These are phyloP conservation scores for Sebastolobus alascanus DNA, from an alignment of 2,797 vertebrate genomes.

Conservation along the genomic window DNA sequence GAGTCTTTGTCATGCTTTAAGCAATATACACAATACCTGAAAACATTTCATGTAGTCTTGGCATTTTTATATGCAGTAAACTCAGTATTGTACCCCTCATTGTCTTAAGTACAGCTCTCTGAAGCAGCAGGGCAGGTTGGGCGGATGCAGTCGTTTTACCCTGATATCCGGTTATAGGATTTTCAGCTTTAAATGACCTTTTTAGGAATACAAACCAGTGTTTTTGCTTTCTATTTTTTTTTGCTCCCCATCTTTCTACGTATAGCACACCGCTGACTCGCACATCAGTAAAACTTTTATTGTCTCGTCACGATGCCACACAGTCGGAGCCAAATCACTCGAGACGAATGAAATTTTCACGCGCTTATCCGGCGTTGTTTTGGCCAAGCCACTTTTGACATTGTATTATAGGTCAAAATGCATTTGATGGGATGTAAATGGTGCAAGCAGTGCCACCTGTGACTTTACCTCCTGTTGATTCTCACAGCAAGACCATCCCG, in stretches of 20 bases:
- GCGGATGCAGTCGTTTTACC: slow-evolving; percentile 60
- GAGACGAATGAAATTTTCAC: not conserved
- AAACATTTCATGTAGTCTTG: slow-evolving; percentile 67
- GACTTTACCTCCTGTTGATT: slow-evolving; percentile 56
- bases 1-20: slow-evolving; percentile 52
- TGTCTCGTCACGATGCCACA: slow-evolving; percentile 24
- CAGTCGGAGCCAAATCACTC: slow-evolving; percentile 54
- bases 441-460: slow-evolving; percentile 62
- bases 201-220: slow-evolving; percentile 52
- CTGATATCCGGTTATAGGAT: slow-evolving; percentile 41
- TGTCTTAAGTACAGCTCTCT: slow-evolving; percentile 62
- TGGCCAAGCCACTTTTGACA: slow-evolving; percentile 29
- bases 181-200: slow-evolving; percentile 33
- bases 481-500: slow-evolving; percentile 44
- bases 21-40: slow-evolving; percentile 76
- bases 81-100: slow-evolving; percentile 65
- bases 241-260: slow-evolving; percentile 2
- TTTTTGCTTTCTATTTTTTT: slow-evolving; percentile 22
- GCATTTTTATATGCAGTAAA: slow-evolving; percentile 85
- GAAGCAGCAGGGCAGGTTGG: slow-evolving; percentile 45
- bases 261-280: slow-evolving; percentile 21
- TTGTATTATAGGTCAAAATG: slow-evolving; percentile 53
- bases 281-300: not conserved
- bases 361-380: slow-evolving; percentile 3
- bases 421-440: slow-evolving; percentile 42